Evolutionary conservation across 2,113 vertebrate species (phyloP).

Genomic region (Lepus americanus): DNA sequence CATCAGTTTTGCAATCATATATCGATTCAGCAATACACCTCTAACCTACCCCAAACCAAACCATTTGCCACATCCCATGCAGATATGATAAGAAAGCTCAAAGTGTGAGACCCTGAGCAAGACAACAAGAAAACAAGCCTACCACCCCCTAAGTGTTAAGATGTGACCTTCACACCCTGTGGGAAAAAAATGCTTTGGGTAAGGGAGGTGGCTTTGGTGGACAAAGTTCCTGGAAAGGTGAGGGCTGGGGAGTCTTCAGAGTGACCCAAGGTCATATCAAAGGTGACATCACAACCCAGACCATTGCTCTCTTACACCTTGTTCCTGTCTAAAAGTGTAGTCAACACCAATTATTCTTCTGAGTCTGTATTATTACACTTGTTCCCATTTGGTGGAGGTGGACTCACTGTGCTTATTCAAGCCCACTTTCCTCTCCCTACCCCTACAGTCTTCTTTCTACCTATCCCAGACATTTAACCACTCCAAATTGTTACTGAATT

Average conservation of each 20-base stretch:
- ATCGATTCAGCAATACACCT: background rate
- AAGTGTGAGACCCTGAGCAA: background rate
- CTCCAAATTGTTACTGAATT: background rate
- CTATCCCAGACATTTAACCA: background rate
- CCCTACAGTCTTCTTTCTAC: background rate
- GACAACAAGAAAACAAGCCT: background rate
- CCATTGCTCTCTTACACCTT: background rate
- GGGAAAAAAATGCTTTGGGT: background rate
- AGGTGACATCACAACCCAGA: background rate
- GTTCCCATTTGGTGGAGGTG: background rate
- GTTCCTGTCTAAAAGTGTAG: background rate
- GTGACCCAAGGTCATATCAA: background rate
- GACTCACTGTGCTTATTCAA: background rate
- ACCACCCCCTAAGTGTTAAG: background rate
- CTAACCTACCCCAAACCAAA: slow-evolving; percentile 42
- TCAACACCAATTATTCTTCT: background rate
- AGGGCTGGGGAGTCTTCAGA: background rate
- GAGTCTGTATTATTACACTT: background rate
- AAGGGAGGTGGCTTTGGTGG: background rate
- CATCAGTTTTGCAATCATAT: background rate
- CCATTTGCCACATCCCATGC: slow-evolving; percentile 57
- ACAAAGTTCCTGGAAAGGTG: background rate
- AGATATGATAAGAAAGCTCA: background rate
- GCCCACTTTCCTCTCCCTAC: background rate
- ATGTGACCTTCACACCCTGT: background rate